Percentiles rank a stretch among this genome's conserved stretches.
Evolutionary conservation across 92 coral and sea anemone genomes (phyloP).

Genomic region (Galaxea fascicularis): DNA sequence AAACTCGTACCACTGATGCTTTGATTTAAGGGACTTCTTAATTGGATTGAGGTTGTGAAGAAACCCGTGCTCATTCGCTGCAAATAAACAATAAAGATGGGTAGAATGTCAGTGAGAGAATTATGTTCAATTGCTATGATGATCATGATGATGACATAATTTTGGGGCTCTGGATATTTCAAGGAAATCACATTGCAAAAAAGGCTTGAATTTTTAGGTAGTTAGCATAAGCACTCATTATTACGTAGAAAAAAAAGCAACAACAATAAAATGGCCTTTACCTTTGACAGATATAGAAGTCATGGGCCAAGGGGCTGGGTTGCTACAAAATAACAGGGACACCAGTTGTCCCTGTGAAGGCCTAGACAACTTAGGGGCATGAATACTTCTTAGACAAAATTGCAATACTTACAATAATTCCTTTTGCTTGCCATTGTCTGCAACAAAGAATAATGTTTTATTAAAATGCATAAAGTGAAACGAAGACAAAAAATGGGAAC

Average conservation of each 20-base stretch:
- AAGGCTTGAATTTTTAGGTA: too few species aligned
- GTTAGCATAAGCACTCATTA: too few species aligned
- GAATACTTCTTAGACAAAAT: constrained; percentile 41
- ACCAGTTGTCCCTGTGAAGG: constrained; percentile 51
- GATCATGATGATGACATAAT: too few species aligned
- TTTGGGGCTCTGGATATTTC: too few species aligned
- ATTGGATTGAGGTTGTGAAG: constrained; percentile 42
- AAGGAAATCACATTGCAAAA: too few species aligned
- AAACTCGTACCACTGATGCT: constrained; percentile 52
- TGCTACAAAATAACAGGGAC: constrained; percentile 55
- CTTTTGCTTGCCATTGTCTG: constrained; percentile 55
- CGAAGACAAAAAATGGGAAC: constrained; percentile 29
- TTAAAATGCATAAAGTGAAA: constrained; percentile 23
- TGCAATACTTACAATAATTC: constrained; percentile 51
- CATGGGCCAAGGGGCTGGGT: constrained; percentile 22
- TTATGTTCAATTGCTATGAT: constrained; percentile 23
- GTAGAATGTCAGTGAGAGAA: constrained; percentile 49
- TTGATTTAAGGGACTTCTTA: constrained; percentile 34
- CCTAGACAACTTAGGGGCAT: constrained; percentile 40
- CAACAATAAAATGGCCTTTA: too few species aligned
- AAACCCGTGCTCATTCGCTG: constrained; percentile 47
- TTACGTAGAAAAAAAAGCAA: too few species aligned
- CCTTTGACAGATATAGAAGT: not conserved
- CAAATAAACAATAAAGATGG: constrained; percentile 40
- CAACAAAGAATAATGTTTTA: constrained; percentile 40